A percentile compares a stretch with the other conserved stretches of the same genome.
These are phyloP conservation scores for Coilia nasus DNA, from an alignment of 2,797 vertebrate species.

Conservation along the genomic window DNA sequence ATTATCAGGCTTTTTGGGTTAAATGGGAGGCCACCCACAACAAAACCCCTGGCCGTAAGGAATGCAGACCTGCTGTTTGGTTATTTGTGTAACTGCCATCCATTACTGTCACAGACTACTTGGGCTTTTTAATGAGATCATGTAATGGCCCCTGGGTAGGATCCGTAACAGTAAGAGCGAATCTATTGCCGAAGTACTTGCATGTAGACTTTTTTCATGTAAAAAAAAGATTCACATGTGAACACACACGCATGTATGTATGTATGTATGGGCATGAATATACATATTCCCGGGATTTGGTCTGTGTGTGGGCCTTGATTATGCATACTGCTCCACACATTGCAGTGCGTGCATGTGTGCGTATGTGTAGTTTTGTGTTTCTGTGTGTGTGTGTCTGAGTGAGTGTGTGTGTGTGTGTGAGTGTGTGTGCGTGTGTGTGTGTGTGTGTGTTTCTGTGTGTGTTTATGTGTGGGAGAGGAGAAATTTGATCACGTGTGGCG, in stretches of 20 bases:
- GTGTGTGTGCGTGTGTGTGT: not conserved
- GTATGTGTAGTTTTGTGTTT: no score
- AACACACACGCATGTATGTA: not conserved
- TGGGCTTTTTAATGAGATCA: not conserved
- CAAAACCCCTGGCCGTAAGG: not conserved
- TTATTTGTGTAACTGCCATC: not conserved
- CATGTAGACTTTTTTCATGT: no score
- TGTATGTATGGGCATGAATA: not conserved
- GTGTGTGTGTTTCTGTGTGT: not conserved
- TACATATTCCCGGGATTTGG: not conserved
- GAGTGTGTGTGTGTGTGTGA: conserved; percentile 9
- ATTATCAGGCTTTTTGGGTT: not conserved
- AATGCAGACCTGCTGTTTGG: not conserved
- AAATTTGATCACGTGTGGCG: not conserved
- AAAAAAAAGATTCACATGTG: no score
- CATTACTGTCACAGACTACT: not conserved
- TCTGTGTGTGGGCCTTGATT: conserved; percentile 3
- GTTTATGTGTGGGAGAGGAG: not conserved
- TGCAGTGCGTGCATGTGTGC: not conserved
- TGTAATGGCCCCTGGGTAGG: conserved; percentile 1
- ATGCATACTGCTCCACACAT: not conserved
- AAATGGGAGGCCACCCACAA: not conserved
- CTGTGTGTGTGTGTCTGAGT: not conserved
- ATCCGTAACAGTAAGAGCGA: not conserved
- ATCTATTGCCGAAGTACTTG: no score